Evolutionary conservation across 2,797 vertebrate species (phyloP), one percentile per base, ranked within the genome.

Genomic region (Trachurus trachurus): DNA sequence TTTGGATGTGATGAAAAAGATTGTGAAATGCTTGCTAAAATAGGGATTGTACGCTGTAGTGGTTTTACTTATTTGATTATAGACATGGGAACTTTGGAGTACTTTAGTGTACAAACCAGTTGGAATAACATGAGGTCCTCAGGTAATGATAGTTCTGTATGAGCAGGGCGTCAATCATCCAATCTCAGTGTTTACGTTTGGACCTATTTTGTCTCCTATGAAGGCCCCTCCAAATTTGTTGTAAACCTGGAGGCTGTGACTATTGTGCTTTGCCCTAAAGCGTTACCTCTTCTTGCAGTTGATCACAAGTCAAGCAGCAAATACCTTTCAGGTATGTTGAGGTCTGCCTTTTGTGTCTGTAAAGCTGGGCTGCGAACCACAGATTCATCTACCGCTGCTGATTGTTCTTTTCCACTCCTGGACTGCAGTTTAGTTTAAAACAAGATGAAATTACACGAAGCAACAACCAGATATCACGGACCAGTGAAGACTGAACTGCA

Each of bases 281-380:
- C 86, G 17, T 93, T 90, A 87, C 93, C 93, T 96, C 91, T 95
- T 87, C 92, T 94, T 95, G 86, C 95, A 96, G 95, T 87, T 95
- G 92, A 76, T 93, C 92, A 89, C 90, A 74, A 92, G 84, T 62
- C 86, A 90, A 64, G 91, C 92, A 26, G 87, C 94, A 74, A 74
- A 90, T 73, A 93, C 92, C 77, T 93, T 95, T 85, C 94, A 96
- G 95, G 95, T 96, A 96, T 84, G 95, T 94, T 60, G 68, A 90
- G 88, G 85, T 80, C 77, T 82, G 78, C 71, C 65, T 72, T 66
- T 66, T 87, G 63, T 87, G 78, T 71, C 80, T 88, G 65, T 75
- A 72, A 81, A 80, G 87, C 87, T 87, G 82, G 89, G 89, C 90
- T 90, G 91, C 47, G 22, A 86, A 81, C 74, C 64, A 64, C 54